Base-by-base conservation (phyloP, 2,888 invertebrate genomes). In the Lycophotia porphyrea region DNA sequence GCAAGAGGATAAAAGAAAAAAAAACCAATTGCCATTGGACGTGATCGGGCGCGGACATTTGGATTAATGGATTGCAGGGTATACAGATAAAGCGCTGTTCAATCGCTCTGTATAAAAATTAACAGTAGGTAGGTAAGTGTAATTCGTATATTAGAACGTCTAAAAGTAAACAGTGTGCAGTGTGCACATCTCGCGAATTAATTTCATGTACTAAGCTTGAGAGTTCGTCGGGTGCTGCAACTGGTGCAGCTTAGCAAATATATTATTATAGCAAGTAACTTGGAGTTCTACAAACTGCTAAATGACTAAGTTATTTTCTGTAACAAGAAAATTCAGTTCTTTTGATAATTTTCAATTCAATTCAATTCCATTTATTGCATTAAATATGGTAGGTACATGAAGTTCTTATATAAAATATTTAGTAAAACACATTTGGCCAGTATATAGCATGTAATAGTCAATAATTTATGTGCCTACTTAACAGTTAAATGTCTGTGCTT, bases 41-140 rank as follows among this genome's bases (percentile, higher is more conserved):
- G 88, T 89, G 91, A 91, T 90, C 88, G 87, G 85, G 82, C 83
- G 71, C 82, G 75, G 88, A 89, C 89, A 87, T 90, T 89, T 84
- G 87, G 88, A 91, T 91, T 92, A 92, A 91, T 92, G 90, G 90
- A 85, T 88, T 84, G 77, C 72, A 82, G 73, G 67, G 60, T 34
- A 71, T 73, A 71, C 80, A 85, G 89, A 90, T 88, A 89, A 88
- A 90, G 88, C 79, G 82, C 78, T 84, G 85, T 88, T 85, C 88
- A 75, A 90, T 90, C 86, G 88, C 71, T 87, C 84, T 64, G 71
- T 75, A 63, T 34, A 71, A 74, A 80, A 70, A 78, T 76, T 76
- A 70, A 73, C 39, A 63, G 63, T 47, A 74, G n/a, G 36, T 63
- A n/a, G 70, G 18, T 69, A 47, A 58, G 39, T 63, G 21, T 52